Percentiles rank a stretch among this genome's conserved stretches.
Evolutionary conservation across 1,140 invertebrate species (phyloP).

Genomic region (Thrips palmi): DNA sequence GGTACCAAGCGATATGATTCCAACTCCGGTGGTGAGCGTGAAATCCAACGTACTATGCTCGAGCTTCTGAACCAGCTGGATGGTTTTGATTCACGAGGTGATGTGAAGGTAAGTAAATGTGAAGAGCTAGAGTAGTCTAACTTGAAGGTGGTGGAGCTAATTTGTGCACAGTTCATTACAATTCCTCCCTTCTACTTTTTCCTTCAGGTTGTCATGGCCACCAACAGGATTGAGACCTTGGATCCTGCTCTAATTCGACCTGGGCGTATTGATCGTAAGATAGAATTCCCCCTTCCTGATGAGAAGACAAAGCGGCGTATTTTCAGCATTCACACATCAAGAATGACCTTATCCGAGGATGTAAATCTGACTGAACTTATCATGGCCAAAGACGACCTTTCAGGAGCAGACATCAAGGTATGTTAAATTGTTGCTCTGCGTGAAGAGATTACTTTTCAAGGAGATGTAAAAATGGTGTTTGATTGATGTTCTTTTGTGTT

Average conservation of each 20-base stretch:
- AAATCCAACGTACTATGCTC: conserved; percentile 99
- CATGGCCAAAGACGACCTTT: conserved; percentile 98
- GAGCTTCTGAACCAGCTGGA: conserved; percentile 97
- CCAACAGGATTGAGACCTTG: conserved; percentile 96
- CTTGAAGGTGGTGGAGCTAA: background rate
- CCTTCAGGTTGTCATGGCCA: conserved; percentile 98
- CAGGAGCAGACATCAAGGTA: conserved; percentile 83
- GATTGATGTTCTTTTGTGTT: conserved; percentile 19
- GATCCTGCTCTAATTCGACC: conserved; percentile 97
- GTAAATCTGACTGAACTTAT: conserved; percentile 97
- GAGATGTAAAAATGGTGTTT: conserved; percentile 10
- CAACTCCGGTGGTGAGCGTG: conserved; percentile 96
- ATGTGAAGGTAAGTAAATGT: conserved; percentile 27
- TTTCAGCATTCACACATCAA: conserved; percentile 94
- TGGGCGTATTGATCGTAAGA: conserved; percentile 97
- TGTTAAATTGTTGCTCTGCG: too few species aligned
- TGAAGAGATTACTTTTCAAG: conserved; percentile 10
- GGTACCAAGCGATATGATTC: conserved; percentile 99
- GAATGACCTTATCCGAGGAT: conserved; percentile 95
- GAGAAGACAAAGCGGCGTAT: conserved; percentile 98
- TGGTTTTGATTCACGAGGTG: conserved; percentile 92
- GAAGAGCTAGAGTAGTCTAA: too few species aligned
- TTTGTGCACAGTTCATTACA: too few species aligned
- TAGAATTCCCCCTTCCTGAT: conserved; percentile 97
- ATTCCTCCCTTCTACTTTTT: too few species aligned